Base-by-base conservation (phyloP, 2,888 invertebrate genomes). In the Cosmia pyralina region DNA sequence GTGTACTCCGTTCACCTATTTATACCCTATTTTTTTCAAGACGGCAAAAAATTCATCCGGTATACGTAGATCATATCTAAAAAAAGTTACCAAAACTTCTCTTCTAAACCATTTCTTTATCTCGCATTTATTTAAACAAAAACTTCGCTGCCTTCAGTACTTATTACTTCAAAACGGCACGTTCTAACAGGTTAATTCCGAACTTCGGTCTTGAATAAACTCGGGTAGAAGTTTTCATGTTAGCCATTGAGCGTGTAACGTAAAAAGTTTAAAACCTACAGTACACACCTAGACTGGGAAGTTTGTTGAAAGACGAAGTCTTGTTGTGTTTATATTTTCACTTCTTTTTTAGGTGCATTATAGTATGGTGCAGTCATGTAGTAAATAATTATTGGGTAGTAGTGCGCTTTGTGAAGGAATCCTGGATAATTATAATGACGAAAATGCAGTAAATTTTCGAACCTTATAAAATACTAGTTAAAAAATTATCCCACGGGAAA, bases 171-270 rank as follows among this genome's bases (percentile, higher is more conserved):
- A 84, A 79, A 80, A 80, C 79, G 73, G 58, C 62, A 67, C 68
- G 69, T 80, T 52, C 85, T 85, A 89, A 90, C 89, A 90, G 92
- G 92, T 90, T 92, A 91, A 92, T 92, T 92, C 89, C 77, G 81
- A 90, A 91, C 86, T 92, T 88, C 82, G 73, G 79, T 85, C 86
- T 77, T 84, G 86, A 86, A 86, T 88, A 85, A 85, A 84, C 83
- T 81, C 59, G 48, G 71, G n/a, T 63, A 38, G 19, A 89, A 90
- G 80, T 89, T 89, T 88, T 64, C 82, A 72, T 86, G 88, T 87
- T 85, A 72, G 77, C 87, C 88, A 90, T 89, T 87, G 89, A 72
- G 57, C 60, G 46, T 69, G 88, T 66, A 67, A 82, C 79, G 88
- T 90, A 88, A 90, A 90, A 87, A 88, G 89, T 89, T 92, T 90